Percentiles rank a stretch among this genome's conserved stretches.
phyloP scores from a whole-genome alignment of 92 coral and sea anemone species.

The Meandrina meandrites region DNA sequence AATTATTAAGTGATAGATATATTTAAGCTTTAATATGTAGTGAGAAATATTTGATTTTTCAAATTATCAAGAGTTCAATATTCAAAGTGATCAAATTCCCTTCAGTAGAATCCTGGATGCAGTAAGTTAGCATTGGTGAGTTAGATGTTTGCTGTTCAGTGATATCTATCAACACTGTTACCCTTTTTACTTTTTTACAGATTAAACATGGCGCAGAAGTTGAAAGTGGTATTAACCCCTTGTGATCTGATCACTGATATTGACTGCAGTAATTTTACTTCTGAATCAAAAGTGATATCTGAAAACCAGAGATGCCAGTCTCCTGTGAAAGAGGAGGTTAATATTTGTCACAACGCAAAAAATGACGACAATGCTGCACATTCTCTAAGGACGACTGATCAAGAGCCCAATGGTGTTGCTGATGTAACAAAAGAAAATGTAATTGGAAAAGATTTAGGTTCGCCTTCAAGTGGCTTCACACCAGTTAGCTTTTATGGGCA shows the following conservation, averaged over 20 bases:
- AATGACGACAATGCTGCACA: neutral
- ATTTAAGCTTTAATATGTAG: no score
- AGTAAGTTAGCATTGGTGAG: no score
- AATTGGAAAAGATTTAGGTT: neutral
- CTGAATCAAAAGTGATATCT: neutral
- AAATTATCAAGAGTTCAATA: no score
- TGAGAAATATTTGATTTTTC: no score
- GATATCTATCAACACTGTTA: neutral
- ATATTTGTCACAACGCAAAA: no score
- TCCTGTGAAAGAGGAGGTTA: neutral
- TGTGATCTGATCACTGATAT: constrained; percentile 31
- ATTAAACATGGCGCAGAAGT: neutral
- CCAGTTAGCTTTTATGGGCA: constrained; percentile 63
- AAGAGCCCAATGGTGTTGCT: neutral
- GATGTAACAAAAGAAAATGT: neutral
- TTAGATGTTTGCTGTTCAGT: no score
- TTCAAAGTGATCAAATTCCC: no score
- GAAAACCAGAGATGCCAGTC: neutral
- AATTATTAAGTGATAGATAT: no score
- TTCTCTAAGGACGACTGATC: neutral
- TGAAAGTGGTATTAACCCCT: neutral
- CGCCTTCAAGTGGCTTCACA: constrained; percentile 48
- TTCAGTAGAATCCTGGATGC: no score
- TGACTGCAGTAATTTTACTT: constrained; percentile 21
- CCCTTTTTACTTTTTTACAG: neutral